Evolutionary conservation across 2,797 vertebrate genomes (phyloP), one percentile per base, ranked within the genome.

Genomic region (Molothrus ater): DNA sequence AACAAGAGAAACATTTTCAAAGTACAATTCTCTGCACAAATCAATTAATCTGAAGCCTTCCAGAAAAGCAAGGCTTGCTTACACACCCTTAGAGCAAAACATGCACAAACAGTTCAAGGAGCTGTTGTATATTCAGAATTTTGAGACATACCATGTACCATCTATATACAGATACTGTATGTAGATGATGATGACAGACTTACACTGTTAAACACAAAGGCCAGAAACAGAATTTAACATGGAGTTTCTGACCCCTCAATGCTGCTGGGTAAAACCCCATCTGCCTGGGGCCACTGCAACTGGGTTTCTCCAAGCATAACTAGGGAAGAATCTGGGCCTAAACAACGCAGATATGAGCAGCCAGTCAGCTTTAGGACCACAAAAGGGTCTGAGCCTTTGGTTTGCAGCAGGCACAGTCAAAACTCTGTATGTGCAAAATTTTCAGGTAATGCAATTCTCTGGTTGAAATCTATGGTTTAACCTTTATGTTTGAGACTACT

Each of bases 1-100:
- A 88, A 83, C 29, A 93, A 88, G 29, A 94, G 25, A 83, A 90
- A 72, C 11, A 79, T 42, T 93, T 93, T 63, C 20, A 22, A 82
- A 93, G 43, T 17, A 90, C 80, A 86, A 64, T 70, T 86, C 70
- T 75, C 70, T 9, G 36, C 51, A 92, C 59, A 81, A 90, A 92
- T 48, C 73, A 92, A 69, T 66, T 86, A 69, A 88, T 81, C 82
- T 75, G 76, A 93, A 81, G 73, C 26, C 43, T 88, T 94, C 29
- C 80, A 95, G 76, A 92, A 92, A 88, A 66, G 47, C 40, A 47
- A 84, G 54, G 31, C 66, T 90, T 72, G 38, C 50, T 95, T 32
- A 59, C 38, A 32, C 32, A 59, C 29, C 73, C 59, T 66, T 34
- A 63, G 10, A 92, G 29, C 40, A 65, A 79, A 83, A 53, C 22